Evolutionary conservation across 2,888 invertebrate species (phyloP).

Genomic region (Ichneumoninae sp.): DNA sequence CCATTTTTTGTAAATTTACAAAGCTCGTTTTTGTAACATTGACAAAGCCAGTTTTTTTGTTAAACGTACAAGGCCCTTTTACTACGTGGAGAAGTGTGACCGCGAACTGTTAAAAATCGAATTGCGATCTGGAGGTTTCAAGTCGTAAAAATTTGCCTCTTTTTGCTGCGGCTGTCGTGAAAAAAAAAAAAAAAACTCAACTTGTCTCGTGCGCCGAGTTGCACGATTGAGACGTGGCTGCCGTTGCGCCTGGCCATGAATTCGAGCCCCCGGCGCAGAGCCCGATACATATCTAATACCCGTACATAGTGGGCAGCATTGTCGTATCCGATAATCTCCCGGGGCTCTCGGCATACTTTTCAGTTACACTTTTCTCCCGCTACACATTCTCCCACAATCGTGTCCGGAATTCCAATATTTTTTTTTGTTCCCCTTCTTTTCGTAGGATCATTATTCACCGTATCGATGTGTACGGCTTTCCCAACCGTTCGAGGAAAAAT

Average conservation of each 20-base stretch:
- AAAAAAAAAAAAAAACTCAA: slow-evolving; percentile 56
- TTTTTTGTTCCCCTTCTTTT: neutral
- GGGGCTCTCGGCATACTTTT: slow-evolving; percentile 26
- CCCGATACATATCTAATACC: slow-evolving; percentile 72
- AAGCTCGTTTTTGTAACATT: no score
- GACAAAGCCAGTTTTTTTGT: no score
- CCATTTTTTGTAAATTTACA: no score
- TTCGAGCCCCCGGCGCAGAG: slow-evolving; percentile 48
- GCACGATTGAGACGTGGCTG: slow-evolving; percentile 72
- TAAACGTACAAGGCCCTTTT: no score
- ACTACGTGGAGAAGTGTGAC: no score
- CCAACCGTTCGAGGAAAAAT: slow-evolving; percentile 60
- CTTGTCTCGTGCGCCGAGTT: slow-evolving; percentile 42
- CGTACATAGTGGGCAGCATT: slow-evolving; percentile 43
- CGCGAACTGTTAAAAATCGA: neutral
- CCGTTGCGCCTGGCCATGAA: slow-evolving; percentile 64
- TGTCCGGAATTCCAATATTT: slow-evolving; percentile 16
- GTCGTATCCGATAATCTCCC: slow-evolving; percentile 69
- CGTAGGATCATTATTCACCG: slow-evolving; percentile 22
- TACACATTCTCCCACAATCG: slow-evolving; percentile 12
- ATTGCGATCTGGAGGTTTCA: slow-evolving; percentile 20
- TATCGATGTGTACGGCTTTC: slow-evolving; percentile 26
- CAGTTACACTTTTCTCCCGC: slow-evolving; percentile 42
- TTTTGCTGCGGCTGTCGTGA: slow-evolving; percentile 2
- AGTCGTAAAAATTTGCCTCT: slow-evolving; percentile 54